Evolutionary conservation across 2,888 invertebrate genomes (phyloP), one percentile per base, ranked within the genome.

Genomic region (Pasiphila rectangulata): DNA sequence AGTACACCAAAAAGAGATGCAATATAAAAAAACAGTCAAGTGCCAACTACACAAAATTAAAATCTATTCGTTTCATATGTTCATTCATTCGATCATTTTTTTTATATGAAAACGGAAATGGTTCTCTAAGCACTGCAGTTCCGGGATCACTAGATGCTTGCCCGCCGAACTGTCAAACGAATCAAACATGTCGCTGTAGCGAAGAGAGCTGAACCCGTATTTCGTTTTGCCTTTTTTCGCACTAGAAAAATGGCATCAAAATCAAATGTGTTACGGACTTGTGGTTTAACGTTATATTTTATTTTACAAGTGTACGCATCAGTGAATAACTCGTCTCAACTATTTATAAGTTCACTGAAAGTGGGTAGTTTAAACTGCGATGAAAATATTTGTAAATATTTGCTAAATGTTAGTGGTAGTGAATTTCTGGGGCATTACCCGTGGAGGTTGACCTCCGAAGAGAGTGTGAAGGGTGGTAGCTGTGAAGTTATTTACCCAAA

Each of bases 201-300:
- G 63, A 59, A 57, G 61, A 58, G 55, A n/a, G n/a, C n/a, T n/a
- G n/a, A 59, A 48, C 59, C 56, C 56, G 52, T 65, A 67, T 67
- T 77, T 78, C 77, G 72, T 61, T 65, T 73, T 75, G 64, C 54
- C 52, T 57, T 61, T 66, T 61, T 69, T 59, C 63, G 59, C 55
- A 52, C 46, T 51, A 43, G 55, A 56, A 79, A 79, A 78, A 88
- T 87, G 87, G 76, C 79, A 68, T 60, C 65, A 69, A 64, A 71
- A 62, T 57, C 57, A 36, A 77, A 66, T 67, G 63, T 79, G 61
- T 65, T 83, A 64, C 88, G 88, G 89, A 88, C 88, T 88, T 87
- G 87, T 85, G 78, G 85, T 64, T 75, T 84, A 81, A 61, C 82
- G 45, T 52, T 82, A 42, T 76, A 59, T 61, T 62, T 84, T 54